Base-by-base conservation (phyloP, 1,140 invertebrate species). In the Macrostomum lignano region DNA sequence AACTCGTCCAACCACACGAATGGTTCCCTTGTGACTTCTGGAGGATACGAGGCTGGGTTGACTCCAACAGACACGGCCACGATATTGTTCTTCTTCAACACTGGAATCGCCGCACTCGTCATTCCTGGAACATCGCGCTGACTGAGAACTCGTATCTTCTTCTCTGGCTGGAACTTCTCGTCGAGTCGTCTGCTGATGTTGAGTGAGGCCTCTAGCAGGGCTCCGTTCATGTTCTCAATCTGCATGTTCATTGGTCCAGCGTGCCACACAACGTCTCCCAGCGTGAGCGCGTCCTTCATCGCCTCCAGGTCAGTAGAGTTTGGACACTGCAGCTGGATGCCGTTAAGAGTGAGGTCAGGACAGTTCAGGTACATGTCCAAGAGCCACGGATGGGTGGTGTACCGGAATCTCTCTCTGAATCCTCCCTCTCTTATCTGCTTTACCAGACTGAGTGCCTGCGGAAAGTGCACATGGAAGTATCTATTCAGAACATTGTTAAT, bases 231-330 rank as follows among this genome's bases (percentile, higher is more conserved):
- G 10, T 39, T 36, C 30, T 50, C 48, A n/a, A 39, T 38, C 36
- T 50, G 46, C 42, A 50, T 44, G 33, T 50, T 50, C 46, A 50
- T 48, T 25, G 46, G 42, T 13, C 44, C 44, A 25, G 46, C 48
- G 38, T 50, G 48, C 46, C 46, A 50, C 10, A 40, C 40, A 3
- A 50, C 43, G 17, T 40, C 33, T 7, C 46, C 48, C 2, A 26
- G 26, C 11, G 23, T 32, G 4, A 50, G 37, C 11, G 46, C 43
- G 9, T 24, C n/a, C n/a, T 35, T 33, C 24, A 50, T 45, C 1
- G 25, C 32, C 9, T 21, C 28, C 3, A 39, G 15, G 3, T 38
- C 40, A 7, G 20, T 35, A 2, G 19, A 17, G 30, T 25, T 40
- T 23, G 48, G 48, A 36, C 48, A 50, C 46, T 50, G 36, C 14